Conservation (phyloP, 92 coral and sea anemone species). For the Palythoa grandiflora region DNA sequence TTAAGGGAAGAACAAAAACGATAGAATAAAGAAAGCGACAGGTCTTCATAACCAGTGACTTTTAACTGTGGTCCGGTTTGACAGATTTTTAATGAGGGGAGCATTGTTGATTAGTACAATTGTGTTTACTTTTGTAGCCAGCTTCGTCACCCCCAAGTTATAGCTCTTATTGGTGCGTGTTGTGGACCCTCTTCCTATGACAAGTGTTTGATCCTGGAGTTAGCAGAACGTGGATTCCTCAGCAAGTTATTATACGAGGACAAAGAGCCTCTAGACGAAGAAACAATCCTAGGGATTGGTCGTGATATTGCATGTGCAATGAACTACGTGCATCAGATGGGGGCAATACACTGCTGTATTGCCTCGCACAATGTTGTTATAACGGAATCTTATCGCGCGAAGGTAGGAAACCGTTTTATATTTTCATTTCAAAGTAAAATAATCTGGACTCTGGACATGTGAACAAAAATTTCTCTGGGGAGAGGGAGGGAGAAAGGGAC, state of each 20-base stretch:
- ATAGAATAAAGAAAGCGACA: too few species aligned
- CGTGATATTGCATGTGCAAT: slow-evolving; percentile 91
- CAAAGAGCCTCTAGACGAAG: slow-evolving; percentile 73
- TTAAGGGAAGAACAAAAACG: too few species aligned
- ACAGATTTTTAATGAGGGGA: too few species aligned
- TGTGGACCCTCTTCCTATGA: slow-evolving; percentile 67
- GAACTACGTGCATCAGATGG: slow-evolving; percentile 89
- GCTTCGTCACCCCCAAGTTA: slow-evolving; percentile 90
- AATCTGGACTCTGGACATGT: neutral
- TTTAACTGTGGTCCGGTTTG: too few species aligned
- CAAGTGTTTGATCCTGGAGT: slow-evolving; percentile 81
- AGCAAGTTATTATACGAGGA: slow-evolving; percentile 76
- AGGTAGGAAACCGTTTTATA: slow-evolving; percentile 58
- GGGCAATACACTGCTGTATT: slow-evolving; percentile 86
- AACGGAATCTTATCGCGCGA: slow-evolving; percentile 78
- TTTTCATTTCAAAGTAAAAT: neutral
- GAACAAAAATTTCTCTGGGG: too few species aligned
- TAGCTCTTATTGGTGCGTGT: slow-evolving; percentile 80
- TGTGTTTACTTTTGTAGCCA: slow-evolving; percentile 50
- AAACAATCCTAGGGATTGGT: slow-evolving; percentile 72
- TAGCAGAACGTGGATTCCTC: slow-evolving; percentile 64
- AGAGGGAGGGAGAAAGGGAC: too few species aligned
- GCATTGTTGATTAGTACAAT: too few species aligned
- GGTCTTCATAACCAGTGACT: too few species aligned
- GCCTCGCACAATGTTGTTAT: slow-evolving; percentile 87